Percentiles rank a stretch among this genome's conserved stretches.
Evolutionary conservation across 2,113 vertebrate species (phyloP).

Genomic region (Rhodinocichla rosea): DNA sequence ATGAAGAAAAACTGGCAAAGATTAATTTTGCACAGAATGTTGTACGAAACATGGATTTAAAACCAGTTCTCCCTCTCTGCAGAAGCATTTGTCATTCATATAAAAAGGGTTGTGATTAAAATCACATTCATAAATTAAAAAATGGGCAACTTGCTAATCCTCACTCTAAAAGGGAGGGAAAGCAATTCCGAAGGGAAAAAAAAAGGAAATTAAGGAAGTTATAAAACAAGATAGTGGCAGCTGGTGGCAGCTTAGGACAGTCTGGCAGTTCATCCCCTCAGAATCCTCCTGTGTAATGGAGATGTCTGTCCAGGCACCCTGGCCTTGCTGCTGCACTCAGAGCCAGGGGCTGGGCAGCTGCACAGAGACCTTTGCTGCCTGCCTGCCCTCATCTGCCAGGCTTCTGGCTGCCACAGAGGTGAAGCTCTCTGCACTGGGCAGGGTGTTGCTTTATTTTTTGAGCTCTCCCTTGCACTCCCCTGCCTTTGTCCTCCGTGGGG

Average conservation of each 20-base stretch:
- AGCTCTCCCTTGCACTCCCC: background rate
- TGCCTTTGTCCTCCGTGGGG: background rate
- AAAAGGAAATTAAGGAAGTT: background rate
- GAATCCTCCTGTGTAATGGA: background rate
- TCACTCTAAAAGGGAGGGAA: background rate
- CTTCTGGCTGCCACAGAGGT: background rate
- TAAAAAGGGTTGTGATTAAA: background rate
- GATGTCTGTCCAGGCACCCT: rapidly evolving
- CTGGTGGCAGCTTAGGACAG: background rate
- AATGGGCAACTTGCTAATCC: background rate
- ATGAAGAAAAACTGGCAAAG: background rate
- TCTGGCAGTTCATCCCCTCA: background rate
- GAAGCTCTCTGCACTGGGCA: background rate
- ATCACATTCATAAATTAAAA: background rate
- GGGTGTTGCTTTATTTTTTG: rapidly evolving
- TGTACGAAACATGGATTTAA: background rate
- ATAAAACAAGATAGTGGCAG: background rate
- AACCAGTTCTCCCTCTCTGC: background rate
- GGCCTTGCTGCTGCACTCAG: background rate
- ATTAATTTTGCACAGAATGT: background rate
- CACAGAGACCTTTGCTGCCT: background rate
- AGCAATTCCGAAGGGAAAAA: background rate
- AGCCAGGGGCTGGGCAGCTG: background rate
- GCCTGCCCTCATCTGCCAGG: background rate
- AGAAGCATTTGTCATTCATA: background rate